Evolutionary conservation across 2,113 vertebrate species (phyloP).

Genomic region (Clupea harengus): DNA sequence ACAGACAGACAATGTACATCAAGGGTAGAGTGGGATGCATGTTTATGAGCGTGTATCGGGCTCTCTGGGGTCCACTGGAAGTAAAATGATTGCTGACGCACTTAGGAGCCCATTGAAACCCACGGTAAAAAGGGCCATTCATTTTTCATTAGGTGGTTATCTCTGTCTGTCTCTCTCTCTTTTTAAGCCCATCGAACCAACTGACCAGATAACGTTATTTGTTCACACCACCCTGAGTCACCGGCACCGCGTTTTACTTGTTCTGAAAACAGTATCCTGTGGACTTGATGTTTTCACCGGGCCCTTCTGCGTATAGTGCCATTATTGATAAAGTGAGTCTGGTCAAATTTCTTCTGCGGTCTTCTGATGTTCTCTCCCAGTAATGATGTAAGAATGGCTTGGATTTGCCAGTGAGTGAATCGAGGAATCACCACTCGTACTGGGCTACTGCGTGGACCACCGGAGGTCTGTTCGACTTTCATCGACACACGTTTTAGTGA

Average conservation of each 20-base stretch:
- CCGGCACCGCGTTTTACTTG: neutral
- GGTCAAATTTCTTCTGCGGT: constrained; percentile 8
- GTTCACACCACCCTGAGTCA: neutral
- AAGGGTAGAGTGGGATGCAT: neutral
- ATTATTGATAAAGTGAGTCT: constrained; percentile 3
- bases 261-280: neutral
- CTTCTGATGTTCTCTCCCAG: neutral
- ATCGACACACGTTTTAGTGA: neutral
- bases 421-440: neutral
- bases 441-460: neutral
- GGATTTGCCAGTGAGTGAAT: constrained; percentile 6
- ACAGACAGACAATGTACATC: neutral
- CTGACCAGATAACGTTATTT: neutral
- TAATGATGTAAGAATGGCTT: constrained; percentile 7
- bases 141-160: constrained; percentile 66
- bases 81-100: constrained; percentile 37
- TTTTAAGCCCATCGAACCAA: neutral
- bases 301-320: neutral
- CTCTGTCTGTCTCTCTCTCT: neutral
- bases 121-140: constrained; percentile 62
- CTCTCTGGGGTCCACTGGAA: constrained; percentile 15
- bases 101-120: constrained; percentile 42
- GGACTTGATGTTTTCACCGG: neutral
- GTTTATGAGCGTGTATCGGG: neutral
- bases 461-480: neutral